Percentiles rank a stretch among this genome's conserved stretches.
These are phyloP conservation scores for Lordiphosa andalusiaca DNA, from an alignment of 2,888 invertebrate genomes.

Conservation along the genomic window DNA sequence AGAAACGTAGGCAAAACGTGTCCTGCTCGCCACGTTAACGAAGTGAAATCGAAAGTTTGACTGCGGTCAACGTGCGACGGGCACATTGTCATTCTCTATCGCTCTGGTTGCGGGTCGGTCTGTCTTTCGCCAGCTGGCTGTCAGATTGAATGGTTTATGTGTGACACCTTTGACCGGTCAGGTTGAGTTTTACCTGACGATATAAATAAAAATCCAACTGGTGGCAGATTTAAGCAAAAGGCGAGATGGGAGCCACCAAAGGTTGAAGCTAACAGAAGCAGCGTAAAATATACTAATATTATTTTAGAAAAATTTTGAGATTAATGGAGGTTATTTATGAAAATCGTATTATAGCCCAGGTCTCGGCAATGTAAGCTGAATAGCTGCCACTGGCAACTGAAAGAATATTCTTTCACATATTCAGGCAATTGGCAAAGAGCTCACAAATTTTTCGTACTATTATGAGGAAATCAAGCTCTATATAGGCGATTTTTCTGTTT, in stretches of 20 bases:
- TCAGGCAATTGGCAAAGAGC: too few relatives aligned
- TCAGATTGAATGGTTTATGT: slow-evolving; percentile 72
- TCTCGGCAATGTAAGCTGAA: too few relatives aligned
- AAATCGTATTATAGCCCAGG: too few relatives aligned
- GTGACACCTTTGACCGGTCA: slow-evolving; percentile 71
- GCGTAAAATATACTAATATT: too few relatives aligned
- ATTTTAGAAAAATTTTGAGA: too few relatives aligned
- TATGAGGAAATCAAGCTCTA: too few relatives aligned
- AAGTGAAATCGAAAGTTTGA: slow-evolving; percentile 68
- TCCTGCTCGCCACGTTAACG: slow-evolving; percentile 66
- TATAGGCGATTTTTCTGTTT: too few relatives aligned
- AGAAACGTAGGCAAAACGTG: slow-evolving; percentile 58
- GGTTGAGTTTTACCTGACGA: slow-evolving; percentile 44
- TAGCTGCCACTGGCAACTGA: too few relatives aligned
- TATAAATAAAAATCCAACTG: slow-evolving; percentile 68
- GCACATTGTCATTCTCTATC: slow-evolving; percentile 20
- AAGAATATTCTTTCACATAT: too few relatives aligned
- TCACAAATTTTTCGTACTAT: too few relatives aligned
- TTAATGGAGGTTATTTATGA: too few relatives aligned
- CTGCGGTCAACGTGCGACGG: slow-evolving; percentile 52
- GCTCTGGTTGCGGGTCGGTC: slow-evolving; percentile 12
- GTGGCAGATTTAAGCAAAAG: slow-evolving; percentile 37
- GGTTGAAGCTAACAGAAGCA: too few relatives aligned
- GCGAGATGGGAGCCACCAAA: not conserved
- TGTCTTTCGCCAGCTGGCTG: slow-evolving; percentile 46